Evolutionary conservation across 1,140 invertebrate genomes (phyloP), one percentile per base, ranked within the genome.

Genomic region (Drosophila sp.): DNA sequence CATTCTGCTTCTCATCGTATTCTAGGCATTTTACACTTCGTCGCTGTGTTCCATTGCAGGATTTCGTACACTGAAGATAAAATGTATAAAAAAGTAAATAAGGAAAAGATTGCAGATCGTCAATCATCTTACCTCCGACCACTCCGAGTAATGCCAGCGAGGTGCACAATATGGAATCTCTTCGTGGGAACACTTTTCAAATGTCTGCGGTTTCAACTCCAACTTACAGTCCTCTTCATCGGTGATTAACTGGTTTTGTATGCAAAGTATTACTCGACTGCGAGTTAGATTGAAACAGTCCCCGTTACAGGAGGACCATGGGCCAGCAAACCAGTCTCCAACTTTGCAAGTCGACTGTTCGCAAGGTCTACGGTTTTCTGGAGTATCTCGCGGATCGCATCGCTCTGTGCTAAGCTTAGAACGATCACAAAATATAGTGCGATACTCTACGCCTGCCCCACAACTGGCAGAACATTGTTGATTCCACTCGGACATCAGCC

Each of bases 261-360:
- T 80, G 85, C 91, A 84, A 82, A 93, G 93, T 90, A 94, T 79
- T 60, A 82, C 33, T 67, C 93, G 66, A 76, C 91, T 92, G 87
- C 94, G 41, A 70, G 90, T 93, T 8, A 92, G 90, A 44, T 93
- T 93, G 72, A 92, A 92, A 58, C 91, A 92, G 57, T 91, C 84
- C 61, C 92, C 92, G 76, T 92, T 92, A 81, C 94, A 94, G 71
- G 94, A 89, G 2, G 93, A 92, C 96, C 96, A 96, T 1, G 95
- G 93, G 23, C 95, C 95, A 25, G 93, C 90, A 73, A 95, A 95
- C 96, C 96, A 97, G 72, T 95, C 93, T 1, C 94, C 95, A 27
- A 66, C 44, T 25, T 94, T 93, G 84, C 95, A 96, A 4, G 93
- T 93, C 5, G 58, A 11, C 50, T 94, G 94, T 58, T 93, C 93